Percentiles rank a stretch among this genome's conserved stretches.
Evolutionary conservation across 2,113 vertebrate genomes (phyloP).

Genomic region (Beaufortia kweichowensis): DNA sequence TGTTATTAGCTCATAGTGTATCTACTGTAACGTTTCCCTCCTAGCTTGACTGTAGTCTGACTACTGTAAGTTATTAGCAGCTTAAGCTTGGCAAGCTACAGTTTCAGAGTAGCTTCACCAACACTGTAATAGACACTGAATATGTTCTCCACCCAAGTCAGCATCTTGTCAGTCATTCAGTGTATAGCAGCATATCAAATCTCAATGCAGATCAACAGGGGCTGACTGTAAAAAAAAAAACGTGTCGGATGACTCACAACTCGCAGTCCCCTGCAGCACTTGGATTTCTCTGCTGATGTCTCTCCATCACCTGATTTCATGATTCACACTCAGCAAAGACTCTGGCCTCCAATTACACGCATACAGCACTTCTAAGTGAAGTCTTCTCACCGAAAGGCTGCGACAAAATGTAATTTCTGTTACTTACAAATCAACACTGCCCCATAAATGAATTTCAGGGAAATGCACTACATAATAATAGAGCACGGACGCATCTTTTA

Average conservation of each 20-base stretch:
- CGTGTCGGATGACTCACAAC: conserved; percentile 41
- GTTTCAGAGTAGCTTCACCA: neutral
- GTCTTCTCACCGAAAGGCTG: neutral
- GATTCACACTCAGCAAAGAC: conserved; percentile 34
- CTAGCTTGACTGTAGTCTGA: neutral
- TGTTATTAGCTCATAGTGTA: neutral
- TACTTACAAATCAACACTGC: conserved; percentile 17
- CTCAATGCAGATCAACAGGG: conserved; percentile 26
- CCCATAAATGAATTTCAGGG: conserved; percentile 1
- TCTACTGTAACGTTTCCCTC: too few species aligned
- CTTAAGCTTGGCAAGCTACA: neutral
- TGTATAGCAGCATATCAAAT: conserved; percentile 38
- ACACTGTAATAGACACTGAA: neutral
- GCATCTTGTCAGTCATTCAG: conserved; percentile 39
- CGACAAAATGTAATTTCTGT: neutral
- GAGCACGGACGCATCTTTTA: neutral
- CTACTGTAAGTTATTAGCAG: neutral
- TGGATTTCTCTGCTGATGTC: conserved; percentile 28
- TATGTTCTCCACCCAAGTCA: conserved; percentile 23
- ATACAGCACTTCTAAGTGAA: conserved; percentile 1
- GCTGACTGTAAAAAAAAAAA: conserved; percentile 14
- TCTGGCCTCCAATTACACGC: conserved; percentile 11
- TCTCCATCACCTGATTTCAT: conserved; percentile 24
- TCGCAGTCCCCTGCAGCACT: conserved; percentile 38
- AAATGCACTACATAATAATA: neutral